phyloP scores from a whole-genome alignment of 2,113 vertebrate genomes.

The Percopsis transmontana region DNA sequence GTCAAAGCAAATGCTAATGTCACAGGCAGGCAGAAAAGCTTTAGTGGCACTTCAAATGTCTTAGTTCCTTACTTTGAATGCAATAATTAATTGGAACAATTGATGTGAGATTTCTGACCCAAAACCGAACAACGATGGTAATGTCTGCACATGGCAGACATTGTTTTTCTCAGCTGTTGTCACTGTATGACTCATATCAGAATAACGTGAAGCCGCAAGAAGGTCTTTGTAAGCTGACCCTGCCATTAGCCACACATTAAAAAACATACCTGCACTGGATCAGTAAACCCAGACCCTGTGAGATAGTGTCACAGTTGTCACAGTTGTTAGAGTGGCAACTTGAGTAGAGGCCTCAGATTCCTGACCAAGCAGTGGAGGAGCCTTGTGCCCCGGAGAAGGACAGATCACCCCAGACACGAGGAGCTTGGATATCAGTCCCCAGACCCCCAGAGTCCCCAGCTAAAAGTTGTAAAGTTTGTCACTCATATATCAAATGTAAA shows the following conservation, averaged over 20 bases:
- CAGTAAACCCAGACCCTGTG: background rate
- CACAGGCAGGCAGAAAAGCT: constrained; percentile 13
- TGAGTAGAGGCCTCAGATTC: constrained; percentile 34
- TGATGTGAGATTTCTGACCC: too few relatives aligned
- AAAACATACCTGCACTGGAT: background rate
- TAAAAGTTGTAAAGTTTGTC: too few relatives aligned
- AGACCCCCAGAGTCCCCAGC: constrained; percentile 10
- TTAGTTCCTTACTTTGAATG: constrained; percentile 14
- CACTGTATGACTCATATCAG: constrained; percentile 16
- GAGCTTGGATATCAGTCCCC: constrained; percentile 22
- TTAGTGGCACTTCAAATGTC: constrained; percentile 4
- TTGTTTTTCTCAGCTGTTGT: constrained; percentile 15
- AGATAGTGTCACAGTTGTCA: too few relatives aligned
- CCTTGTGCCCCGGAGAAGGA: constrained; percentile 8
- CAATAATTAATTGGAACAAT: constrained; percentile 10
- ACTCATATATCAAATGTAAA: background rate
- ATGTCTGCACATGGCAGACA: too few relatives aligned
- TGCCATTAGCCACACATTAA: constrained; percentile 37
- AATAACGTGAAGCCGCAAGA: constrained; percentile 55
- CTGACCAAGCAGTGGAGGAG: constrained; percentile 33
- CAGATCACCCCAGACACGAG: background rate
- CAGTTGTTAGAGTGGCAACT: background rate
- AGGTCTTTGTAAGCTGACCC: constrained; percentile 67
- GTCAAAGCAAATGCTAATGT: constrained; percentile 7
- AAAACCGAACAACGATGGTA: too few relatives aligned